Evolutionary conservation across 2,888 invertebrate genomes (phyloP), one percentile per base, ranked within the genome.

Genomic region (Pollenia labialis): DNA sequence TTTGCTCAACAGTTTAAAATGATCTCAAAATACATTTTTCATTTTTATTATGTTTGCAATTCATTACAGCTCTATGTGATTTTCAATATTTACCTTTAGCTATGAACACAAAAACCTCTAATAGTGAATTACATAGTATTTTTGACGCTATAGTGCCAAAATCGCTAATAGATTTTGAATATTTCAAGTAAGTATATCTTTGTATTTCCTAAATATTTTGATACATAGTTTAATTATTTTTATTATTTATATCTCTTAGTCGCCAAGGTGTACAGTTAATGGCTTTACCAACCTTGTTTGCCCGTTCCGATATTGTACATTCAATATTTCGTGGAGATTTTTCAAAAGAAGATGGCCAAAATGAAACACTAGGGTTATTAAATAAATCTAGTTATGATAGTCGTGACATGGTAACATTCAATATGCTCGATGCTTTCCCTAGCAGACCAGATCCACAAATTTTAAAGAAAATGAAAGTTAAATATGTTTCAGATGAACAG

Each of bases 41-140:
- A 32, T 32, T 32, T 32, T 32, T 32, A 32, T 40, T 40, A 60
- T 58, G 10, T 8, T 52, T 42, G 6, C 50, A 44, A 62, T 10
- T 82, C 75, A 90, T 89, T 89, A 76, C 94, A 98, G 98, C 95
- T 88, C 94, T 98, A 90, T 96, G 96, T 92, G 99, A 99, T 93
- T 99, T 97, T 93, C 99, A 99, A 93, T 99, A 96, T 92, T 93
- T 99, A 85, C 98, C 99, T 1, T 94, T 98, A 89, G 93, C 93
- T 56, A 92, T 93, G 87, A 92, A 94, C 87, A 91, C 92, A 18
- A 85, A 84, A 81, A 42, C 79, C 1, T 1, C 81, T 77, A 11
- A 83, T 1, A 48, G 66, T 16, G 85, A 88, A 14, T 87, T 90
- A 0, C 72, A 76, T 6, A 96, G 95, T 91, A 93, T 96, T 58